Base-by-base conservation (phyloP, 35 echinoderm and acorn worm genomes). In the Eucidaris tribuloides region DNA sequence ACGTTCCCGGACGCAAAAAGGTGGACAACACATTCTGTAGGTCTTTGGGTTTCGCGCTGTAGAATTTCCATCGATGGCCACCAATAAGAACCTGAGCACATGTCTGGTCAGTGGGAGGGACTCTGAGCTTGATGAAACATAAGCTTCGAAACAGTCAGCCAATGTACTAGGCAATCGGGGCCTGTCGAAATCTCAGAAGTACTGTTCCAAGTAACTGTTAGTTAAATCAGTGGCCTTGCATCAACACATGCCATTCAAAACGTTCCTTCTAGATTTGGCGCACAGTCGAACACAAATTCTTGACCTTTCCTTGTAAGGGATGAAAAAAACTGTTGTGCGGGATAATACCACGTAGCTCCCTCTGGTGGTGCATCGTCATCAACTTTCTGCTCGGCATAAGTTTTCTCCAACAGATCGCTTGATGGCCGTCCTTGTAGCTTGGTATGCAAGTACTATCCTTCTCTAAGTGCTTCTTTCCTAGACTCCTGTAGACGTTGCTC, bases 51-150 rank as follows among this genome's bases (percentile, higher is more conserved):
- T 29, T n/a, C n/a, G n/a, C 20, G 13, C 2, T 1, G 45, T 78
- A 7, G 45, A 81, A 42, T 93, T 58, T 6, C 90, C 84, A 38
- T 65, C 29, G n/a, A n/a, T n/a, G 84, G 54, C 84, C 90, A 92
- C 90, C 79, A n/a, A 89, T 22, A 89, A 45, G 56, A 60, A 89
- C 37, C 78, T 42, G 25, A 87, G 46, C 18, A 62, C 43, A 80
- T 87, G 17, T 20, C 72, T 22, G n/a, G 50, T 80, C 71, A 23
- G 23, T 48, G 7, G 24, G 23, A 7, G 43, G 41, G 6, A 79
- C 84, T 25, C 62, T 70, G 1, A 85, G n/a, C 82, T 27, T 87
- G 84, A 3, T 87, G 71, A 39, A 87, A 87, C 70, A 81, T 80
- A 7, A 17, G 33, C 25, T 80, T 20, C n/a, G n/a, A n/a, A n/a